phyloP scores from a whole-genome alignment of 2,888 invertebrate species.

The Leptothorax acervorum region DNA sequence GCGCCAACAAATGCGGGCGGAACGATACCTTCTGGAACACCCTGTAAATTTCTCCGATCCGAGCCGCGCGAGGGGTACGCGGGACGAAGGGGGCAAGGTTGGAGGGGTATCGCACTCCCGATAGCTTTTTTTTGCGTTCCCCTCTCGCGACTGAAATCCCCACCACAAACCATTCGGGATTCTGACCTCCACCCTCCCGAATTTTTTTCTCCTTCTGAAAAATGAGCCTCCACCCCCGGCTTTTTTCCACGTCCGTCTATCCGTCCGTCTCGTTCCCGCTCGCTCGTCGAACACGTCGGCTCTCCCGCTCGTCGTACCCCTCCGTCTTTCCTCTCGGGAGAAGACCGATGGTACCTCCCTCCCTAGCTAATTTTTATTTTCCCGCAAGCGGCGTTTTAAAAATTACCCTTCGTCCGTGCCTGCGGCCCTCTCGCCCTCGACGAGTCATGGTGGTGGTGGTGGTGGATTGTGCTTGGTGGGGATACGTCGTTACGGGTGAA shows the following conservation, averaged over 20 bases:
- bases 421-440: slow-evolving; percentile 35
- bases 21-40: slow-evolving; percentile 75
- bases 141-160: slow-evolving; percentile 35
- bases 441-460: neutral
- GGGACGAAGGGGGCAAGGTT: neutral
- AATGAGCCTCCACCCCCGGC: slow-evolving; percentile 65
- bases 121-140: slow-evolving; percentile 52
- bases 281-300: slow-evolving; percentile 30
- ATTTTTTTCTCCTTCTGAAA: slow-evolving; percentile 68
- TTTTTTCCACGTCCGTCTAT: slow-evolving; percentile 53
- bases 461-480: slow-evolving; percentile 56
- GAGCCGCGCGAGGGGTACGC: slow-evolving; percentile 37
- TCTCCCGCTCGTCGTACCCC: slow-evolving; percentile 54
- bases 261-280: slow-evolving; percentile 43
- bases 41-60: slow-evolving; percentile 78
- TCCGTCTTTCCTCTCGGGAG: slow-evolving; percentile 49
- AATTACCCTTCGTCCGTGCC: slow-evolving; percentile 78
- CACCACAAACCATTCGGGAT: slow-evolving; percentile 47
- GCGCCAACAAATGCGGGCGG: slow-evolving; percentile 67
- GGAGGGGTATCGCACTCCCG: slow-evolving; percentile 52
- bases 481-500: slow-evolving; percentile 52
- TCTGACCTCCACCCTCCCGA: slow-evolving; percentile 59
- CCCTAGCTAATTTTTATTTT: slow-evolving; percentile 82
- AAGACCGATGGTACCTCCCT: slow-evolving; percentile 70
- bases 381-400: slow-evolving; percentile 83